These are phyloP conservation scores for Apamea crenata DNA, from an alignment of 2,888 invertebrate species.

Conservation along the genomic window DNA sequence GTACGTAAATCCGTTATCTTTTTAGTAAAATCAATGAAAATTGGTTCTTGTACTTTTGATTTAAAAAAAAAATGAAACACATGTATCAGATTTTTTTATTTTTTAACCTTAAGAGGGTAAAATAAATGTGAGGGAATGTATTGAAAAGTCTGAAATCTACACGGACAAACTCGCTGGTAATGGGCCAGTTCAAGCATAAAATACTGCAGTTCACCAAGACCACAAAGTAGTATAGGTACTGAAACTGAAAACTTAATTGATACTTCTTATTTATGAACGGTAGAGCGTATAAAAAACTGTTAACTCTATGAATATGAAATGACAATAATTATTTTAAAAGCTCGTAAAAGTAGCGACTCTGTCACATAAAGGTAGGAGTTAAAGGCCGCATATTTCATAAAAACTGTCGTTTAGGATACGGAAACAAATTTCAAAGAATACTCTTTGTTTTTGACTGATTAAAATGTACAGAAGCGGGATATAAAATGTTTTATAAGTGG, in stretches of 20 bases:
- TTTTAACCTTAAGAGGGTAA: not conserved
- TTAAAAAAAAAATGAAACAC: not conserved
- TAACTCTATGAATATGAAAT: constrained; percentile 54
- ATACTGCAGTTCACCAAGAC: not conserved
- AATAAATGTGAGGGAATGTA: not conserved
- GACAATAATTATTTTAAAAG: constrained; percentile 62
- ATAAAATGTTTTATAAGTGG: constrained; percentile 83
- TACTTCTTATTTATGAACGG: constrained; percentile 15
- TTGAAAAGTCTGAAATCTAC: not conserved
- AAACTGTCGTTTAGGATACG: constrained; percentile 83
- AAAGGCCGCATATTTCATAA: constrained; percentile 77
- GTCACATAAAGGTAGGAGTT: constrained; percentile 69
- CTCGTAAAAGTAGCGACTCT: constrained; percentile 65
- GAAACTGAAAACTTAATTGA: not conserved
- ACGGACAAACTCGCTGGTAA: not conserved
- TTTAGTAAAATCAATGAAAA: not conserved
- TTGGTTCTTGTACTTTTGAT: not conserved
- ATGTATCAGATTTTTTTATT: not conserved
- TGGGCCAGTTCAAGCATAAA: not conserved
- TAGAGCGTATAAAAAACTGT: constrained; percentile 1
- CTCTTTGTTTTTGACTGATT: constrained; percentile 84
- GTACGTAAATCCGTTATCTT: not conserved
- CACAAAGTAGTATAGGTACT: not conserved
- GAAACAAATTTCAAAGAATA: constrained; percentile 86
- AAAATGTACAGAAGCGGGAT: constrained; percentile 88